A percentile compares a stretch with the other conserved stretches of the same genome.
phyloP scores from a whole-genome alignment of 2,888 invertebrate species.

The Apamea monoglypha region DNA sequence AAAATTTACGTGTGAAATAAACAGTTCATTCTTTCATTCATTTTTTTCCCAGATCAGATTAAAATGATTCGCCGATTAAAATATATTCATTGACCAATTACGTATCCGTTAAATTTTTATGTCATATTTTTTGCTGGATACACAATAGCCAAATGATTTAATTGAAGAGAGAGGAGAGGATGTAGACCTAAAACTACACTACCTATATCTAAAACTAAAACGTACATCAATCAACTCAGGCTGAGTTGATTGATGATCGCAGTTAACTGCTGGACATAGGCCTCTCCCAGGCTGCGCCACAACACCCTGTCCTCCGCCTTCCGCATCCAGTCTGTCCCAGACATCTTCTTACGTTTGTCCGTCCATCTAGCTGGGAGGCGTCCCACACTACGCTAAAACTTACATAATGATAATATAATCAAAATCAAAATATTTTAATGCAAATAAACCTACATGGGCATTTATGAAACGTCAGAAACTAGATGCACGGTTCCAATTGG shows the following conservation, averaged over 20 bases:
- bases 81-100: slow-evolving; percentile 59
- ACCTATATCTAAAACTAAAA: background rate
- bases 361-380: too few species aligned
- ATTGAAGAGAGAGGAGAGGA: background rate
- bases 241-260: too few species aligned
- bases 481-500: background rate
- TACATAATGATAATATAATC: background rate
- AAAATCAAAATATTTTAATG: background rate
- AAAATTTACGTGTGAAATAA: slow-evolving; percentile 41
- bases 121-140: background rate
- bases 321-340: too few species aligned
- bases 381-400: too few species aligned
- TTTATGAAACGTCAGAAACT: background rate
- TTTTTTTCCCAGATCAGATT: slow-evolving; percentile 58
- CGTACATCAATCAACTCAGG: too few species aligned
- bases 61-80: slow-evolving; percentile 59
- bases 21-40: slow-evolving; percentile 45
- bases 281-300: too few species aligned
- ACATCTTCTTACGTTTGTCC: too few species aligned
- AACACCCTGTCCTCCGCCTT: too few species aligned
- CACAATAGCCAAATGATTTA: background rate
- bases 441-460: background rate
- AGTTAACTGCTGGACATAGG: too few species aligned
- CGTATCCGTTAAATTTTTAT: slow-evolving; percentile 24
- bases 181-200: background rate